phyloP scores from a whole-genome alignment of 2,797 vertebrate species.

The Brachyalestes nurse region DNA sequence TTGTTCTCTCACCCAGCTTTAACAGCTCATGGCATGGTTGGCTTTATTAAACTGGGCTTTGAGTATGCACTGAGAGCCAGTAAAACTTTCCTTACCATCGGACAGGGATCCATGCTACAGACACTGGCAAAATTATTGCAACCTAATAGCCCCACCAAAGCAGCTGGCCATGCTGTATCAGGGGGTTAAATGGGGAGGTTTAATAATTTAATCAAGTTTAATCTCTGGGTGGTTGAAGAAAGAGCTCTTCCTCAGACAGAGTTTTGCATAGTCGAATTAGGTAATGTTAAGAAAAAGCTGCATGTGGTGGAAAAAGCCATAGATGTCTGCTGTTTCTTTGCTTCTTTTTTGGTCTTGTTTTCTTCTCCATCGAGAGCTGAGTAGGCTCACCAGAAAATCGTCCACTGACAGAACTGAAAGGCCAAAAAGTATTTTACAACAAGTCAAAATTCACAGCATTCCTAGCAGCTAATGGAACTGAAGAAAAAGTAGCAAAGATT shows the following conservation, averaged over 20 bases:
- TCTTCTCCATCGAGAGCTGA: conserved; percentile 29
- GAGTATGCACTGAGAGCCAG: conserved; percentile 79
- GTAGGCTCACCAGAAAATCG: neutral
- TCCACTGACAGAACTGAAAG: conserved; percentile 1
- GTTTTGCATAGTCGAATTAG: conserved; percentile 37
- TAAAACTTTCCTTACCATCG: conserved; percentile 80
- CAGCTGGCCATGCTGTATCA: conserved; percentile 67
- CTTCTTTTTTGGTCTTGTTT: conserved; percentile 34
- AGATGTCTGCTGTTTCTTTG: conserved; percentile 3
- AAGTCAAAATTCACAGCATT: neutral
- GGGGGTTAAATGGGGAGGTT: conserved; percentile 78
- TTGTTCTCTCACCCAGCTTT: conserved; percentile 74
- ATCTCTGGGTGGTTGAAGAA: conserved; percentile 59
- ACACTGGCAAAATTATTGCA: conserved; percentile 77
- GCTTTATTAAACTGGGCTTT: conserved; percentile 88
- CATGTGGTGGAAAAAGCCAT: conserved; percentile 52
- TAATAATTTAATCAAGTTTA: conserved; percentile 81
- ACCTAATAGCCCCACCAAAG: conserved; percentile 75
- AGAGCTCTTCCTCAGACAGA: conserved; percentile 23
- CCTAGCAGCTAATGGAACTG: neutral
- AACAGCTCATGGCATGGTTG: conserved; percentile 76
- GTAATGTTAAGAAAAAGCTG: conserved; percentile 55
- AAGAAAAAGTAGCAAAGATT: neutral
- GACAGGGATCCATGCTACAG: conserved; percentile 77
- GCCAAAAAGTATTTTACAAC: neutral